phyloP scores from a whole-genome alignment of 2,113 vertebrate genomes.

The Urocitellus parryii region DNA sequence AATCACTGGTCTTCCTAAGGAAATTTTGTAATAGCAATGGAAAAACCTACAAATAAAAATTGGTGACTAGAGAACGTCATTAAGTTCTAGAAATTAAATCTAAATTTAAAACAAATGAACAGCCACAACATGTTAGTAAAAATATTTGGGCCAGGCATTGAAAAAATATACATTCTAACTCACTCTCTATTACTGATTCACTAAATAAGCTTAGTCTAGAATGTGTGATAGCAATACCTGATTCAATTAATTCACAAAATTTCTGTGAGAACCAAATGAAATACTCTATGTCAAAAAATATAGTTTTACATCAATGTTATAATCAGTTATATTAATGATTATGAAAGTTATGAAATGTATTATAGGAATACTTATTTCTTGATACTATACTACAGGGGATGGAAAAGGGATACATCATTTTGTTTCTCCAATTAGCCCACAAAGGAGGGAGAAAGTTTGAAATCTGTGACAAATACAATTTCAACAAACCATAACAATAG shows the following conservation, averaged over 20 bases:
- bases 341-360: neutral
- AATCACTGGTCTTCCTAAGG: neutral
- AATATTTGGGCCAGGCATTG: neutral
- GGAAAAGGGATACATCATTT: neutral
- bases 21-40: constrained; percentile 18
- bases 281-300: neutral
- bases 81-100: constrained; percentile 45
- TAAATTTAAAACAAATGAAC: constrained; percentile 30
- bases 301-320: constrained; percentile 2
- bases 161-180: neutral
- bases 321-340: neutral
- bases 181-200: neutral
- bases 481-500: constrained; percentile 10
- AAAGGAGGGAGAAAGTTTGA: neutral
- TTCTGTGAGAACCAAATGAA: constrained; percentile 32
- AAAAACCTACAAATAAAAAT: constrained; percentile 28
- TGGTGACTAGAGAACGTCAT: neutral
- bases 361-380: constrained; percentile 30
- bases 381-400: neutral
- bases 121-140: neutral
- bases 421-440: neutral
- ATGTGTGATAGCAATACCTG: neutral
- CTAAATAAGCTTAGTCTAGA: neutral
- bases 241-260: neutral
- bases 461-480: constrained; percentile 12